phyloP scores from a whole-genome alignment of 2,797 vertebrate species.

The Lutjanus argentimaculatus region DNA sequence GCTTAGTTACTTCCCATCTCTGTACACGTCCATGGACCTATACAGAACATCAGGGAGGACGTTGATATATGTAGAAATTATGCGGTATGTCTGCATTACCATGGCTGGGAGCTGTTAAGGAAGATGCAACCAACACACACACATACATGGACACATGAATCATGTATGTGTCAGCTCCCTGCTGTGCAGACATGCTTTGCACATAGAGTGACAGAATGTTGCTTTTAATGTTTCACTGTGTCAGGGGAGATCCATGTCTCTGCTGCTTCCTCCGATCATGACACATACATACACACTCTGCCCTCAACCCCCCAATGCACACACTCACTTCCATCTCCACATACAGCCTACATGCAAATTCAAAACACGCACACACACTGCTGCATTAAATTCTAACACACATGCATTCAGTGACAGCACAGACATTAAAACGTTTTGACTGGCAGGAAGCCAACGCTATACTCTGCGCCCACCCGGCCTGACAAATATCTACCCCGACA shows the following conservation, averaged over 20 bases:
- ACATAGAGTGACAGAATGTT: constrained; percentile 45
- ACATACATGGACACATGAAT: not conserved
- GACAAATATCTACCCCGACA: constrained; percentile 24
- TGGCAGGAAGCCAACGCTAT: constrained; percentile 15
- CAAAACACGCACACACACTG: not conserved
- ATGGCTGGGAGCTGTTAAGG: not conserved
- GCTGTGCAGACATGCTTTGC: constrained; percentile 23
- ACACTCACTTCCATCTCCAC: constrained; percentile 1
- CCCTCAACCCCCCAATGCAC: not conserved
- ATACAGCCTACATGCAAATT: constrained; percentile 14
- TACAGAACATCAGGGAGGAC: not conserved
- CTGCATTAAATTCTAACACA: not conserved
- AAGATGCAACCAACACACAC: not conserved
- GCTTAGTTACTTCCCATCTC: too few relatives aligned
- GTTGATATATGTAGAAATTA: not conserved
- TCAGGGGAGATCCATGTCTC: constrained; percentile 36
- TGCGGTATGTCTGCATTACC: too few relatives aligned
- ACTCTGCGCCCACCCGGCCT: not conserved
- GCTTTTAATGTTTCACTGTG: constrained; percentile 51
- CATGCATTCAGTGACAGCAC: constrained; percentile 13
- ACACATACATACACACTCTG: not conserved
- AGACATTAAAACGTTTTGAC: constrained; percentile 39
- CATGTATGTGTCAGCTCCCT: constrained; percentile 2
- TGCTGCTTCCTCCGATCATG: not conserved
- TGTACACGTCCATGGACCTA: not conserved